phyloP scores from a whole-genome alignment of 2,113 vertebrate genomes.

The Plectropomus leopardus region DNA sequence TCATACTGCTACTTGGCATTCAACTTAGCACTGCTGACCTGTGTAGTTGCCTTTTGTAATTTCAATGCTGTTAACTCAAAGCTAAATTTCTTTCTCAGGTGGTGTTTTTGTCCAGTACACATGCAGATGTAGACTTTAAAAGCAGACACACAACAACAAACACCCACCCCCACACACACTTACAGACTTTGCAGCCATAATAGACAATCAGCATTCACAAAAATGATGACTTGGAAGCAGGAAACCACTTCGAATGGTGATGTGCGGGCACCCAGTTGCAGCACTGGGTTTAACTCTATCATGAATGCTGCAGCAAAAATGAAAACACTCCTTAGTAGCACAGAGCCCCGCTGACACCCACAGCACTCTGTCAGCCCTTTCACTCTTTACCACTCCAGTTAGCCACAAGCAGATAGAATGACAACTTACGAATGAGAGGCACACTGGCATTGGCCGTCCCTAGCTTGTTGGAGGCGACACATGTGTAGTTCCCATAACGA shows the following conservation, averaged over 20 bases:
- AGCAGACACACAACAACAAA: slow-evolving; percentile 34
- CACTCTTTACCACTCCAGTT: slow-evolving; percentile 47
- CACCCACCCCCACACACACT: slow-evolving; percentile 5
- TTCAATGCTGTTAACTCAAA: slow-evolving; percentile 45
- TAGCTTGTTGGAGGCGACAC: slow-evolving; percentile 96
- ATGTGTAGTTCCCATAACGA: slow-evolving; percentile 99
- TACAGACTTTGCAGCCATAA: slow-evolving; percentile 21
- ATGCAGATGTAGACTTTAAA: slow-evolving; percentile 51
- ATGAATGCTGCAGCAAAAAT: slow-evolving; percentile 8
- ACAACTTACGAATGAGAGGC: slow-evolving; percentile 97
- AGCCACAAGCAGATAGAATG: slow-evolving; percentile 60
- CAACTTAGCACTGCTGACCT: slow-evolving; percentile 46
- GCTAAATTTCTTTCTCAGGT: slow-evolving; percentile 32
- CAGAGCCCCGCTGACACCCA: slow-evolving; percentile 25
- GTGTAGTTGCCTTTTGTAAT: slow-evolving; percentile 51
- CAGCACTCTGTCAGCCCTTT: slow-evolving; percentile 50
- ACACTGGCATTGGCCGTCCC: slow-evolving; percentile 96
- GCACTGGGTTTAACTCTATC: slow-evolving; percentile 8
- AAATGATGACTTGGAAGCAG: slow-evolving; percentile 30
- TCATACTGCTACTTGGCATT: slow-evolving; percentile 47
- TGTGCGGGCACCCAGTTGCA: slow-evolving; percentile 22
- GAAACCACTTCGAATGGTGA: slow-evolving; percentile 12
- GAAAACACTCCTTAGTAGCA: slow-evolving; percentile 5
- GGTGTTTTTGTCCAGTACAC: slow-evolving; percentile 44
- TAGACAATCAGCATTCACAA: slow-evolving; percentile 30